A percentile compares a stretch with the other conserved stretches of the same genome.
Conservation (phyloP, 2,113 vertebrate genomes). For the Castor canadensis region DNA sequence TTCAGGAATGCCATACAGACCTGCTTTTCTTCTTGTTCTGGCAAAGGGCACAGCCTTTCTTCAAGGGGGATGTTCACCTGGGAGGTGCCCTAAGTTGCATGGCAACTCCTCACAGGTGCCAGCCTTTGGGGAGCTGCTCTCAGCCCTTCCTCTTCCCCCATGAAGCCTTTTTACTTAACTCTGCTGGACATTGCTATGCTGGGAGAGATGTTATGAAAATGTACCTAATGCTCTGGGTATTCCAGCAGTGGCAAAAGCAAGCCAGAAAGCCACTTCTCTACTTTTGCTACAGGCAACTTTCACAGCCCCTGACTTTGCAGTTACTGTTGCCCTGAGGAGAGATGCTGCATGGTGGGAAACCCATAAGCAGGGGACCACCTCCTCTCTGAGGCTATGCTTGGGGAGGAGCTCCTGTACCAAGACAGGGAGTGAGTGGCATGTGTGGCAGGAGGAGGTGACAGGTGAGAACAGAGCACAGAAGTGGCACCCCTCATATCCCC, state of each 20-base stretch:
- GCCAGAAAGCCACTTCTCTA: neutral
- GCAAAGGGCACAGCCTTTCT: neutral
- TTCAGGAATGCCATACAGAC: neutral
- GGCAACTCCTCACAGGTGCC: neutral
- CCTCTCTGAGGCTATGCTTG: too few relatives aligned
- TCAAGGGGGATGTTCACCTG: neutral
- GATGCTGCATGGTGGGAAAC: too few relatives aligned
- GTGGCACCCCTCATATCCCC: too few relatives aligned
- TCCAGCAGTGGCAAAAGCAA: neutral
- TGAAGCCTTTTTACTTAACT: neutral
- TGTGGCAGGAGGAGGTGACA: too few relatives aligned
- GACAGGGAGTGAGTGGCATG: too few relatives aligned
- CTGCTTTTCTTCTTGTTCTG: neutral
- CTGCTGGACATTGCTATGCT: neutral
- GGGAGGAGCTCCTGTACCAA: too few relatives aligned
- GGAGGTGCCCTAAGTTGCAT: neutral
- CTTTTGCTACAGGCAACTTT: neutral
- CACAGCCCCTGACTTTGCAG: neutral
- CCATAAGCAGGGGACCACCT: too few relatives aligned
- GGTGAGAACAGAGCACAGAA: too few relatives aligned
- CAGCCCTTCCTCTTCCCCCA: neutral
- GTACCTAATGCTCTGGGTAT: fast-evolving
- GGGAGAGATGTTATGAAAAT: neutral
- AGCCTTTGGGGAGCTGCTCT: neutral
- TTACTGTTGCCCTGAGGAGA: neutral